Evolutionary conservation across 2,113 vertebrate genomes (phyloP).

Genomic region (Riparia riparia): DNA sequence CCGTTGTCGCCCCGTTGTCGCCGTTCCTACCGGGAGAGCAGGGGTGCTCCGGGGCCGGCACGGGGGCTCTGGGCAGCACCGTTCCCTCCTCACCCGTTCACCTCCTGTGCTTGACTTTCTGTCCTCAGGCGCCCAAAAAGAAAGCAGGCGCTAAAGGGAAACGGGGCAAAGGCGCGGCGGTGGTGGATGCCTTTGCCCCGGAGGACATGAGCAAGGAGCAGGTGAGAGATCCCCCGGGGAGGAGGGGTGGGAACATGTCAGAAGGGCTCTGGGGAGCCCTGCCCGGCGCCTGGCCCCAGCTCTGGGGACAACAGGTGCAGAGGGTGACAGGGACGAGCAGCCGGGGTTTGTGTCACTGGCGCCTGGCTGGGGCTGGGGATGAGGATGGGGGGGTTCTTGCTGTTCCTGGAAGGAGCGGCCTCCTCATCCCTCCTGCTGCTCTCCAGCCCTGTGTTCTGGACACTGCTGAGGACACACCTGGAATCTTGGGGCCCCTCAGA

Average conservation of each 20-base stretch:
- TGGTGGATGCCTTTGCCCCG: slow-evolving; percentile 80
- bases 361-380: background rate
- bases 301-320: background rate
- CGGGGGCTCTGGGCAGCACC: accelerated
- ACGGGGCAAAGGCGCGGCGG: slow-evolving; percentile 54
- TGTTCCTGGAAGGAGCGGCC: background rate
- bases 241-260: background rate
- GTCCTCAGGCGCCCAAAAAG: slow-evolving; percentile 83
- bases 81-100: accelerated
- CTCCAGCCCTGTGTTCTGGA: background rate
- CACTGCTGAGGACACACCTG: background rate
- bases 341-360: background rate
- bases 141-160: slow-evolving; percentile 67
- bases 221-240: slow-evolving; percentile 71
- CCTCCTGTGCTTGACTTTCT: background rate
- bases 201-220: slow-evolving; percentile 88
- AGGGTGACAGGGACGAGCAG: background rate
- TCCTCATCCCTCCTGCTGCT: background rate
- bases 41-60: background rate
- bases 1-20: background rate
- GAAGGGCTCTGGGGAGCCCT: background rate
- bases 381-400: accelerated
- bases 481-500: accelerated
- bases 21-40: background rate
- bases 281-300: background rate